These are phyloP conservation scores for Ruditapes philippinarum DNA, from an alignment of 1,140 invertebrate genomes.

Conservation along the genomic window DNA sequence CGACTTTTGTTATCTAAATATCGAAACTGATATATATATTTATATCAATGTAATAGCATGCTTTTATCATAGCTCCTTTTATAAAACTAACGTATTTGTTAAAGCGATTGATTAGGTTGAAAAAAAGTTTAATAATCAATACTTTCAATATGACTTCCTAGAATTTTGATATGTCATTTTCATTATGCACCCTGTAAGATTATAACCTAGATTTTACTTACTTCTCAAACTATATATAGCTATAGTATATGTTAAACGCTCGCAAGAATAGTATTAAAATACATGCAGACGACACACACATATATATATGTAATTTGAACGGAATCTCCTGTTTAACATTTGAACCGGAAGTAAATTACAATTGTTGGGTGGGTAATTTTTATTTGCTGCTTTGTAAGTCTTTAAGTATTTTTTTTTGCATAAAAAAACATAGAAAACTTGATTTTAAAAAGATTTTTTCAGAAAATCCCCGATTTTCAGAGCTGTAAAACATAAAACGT, in stretches of 20 bases:
- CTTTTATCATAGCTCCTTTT: neutral
- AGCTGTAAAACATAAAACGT: too few species aligned
- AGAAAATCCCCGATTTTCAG: too few species aligned
- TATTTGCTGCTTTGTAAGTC: too few species aligned
- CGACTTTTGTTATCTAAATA: neutral
- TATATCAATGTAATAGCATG: too few species aligned
- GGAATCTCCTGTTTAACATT: too few species aligned
- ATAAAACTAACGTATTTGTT: neutral
- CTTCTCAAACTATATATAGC: neutral
- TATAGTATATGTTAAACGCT: neutral
- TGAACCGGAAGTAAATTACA: too few species aligned
- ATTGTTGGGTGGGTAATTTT: too few species aligned
- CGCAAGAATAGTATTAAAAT: too few species aligned
- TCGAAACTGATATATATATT: neutral
- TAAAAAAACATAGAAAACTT: neutral
- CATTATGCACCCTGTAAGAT: neutral
- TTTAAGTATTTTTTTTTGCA: too few species aligned
- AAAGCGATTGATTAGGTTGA: neutral
- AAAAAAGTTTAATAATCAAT: neutral
- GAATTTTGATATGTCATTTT: neutral
- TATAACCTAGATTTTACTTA: neutral
- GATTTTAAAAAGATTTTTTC: neutral
- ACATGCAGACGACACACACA: too few species aligned
- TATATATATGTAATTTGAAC: too few species aligned
- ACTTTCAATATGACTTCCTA: constrained; percentile 2